phyloP scores from a whole-genome alignment of 2,113 vertebrate genomes.

The Microcebus lehilahytsara region DNA sequence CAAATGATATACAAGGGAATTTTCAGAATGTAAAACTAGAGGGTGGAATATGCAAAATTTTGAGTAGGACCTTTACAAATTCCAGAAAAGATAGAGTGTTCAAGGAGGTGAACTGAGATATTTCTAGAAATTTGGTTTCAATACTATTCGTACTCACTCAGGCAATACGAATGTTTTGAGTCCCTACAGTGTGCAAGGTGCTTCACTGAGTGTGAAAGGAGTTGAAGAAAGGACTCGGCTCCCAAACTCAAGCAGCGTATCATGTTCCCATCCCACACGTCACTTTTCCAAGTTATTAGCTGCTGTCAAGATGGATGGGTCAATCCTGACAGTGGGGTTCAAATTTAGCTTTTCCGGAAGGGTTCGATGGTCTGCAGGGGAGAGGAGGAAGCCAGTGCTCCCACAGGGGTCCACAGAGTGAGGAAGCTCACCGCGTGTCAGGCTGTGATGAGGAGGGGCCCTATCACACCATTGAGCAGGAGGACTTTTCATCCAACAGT shows the following conservation, averaged over 20 bases:
- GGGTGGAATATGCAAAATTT: neutral
- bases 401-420: rapidly evolving
- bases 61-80: neutral
- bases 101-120: neutral
- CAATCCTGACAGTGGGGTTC: neutral
- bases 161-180: neutral
- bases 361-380: rapidly evolving
- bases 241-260: neutral
- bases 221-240: neutral
- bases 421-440: no score
- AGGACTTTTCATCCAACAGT: rapidly evolving
- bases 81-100: neutral
- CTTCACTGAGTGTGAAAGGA: no score
- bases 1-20: neutral
- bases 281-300: neutral
- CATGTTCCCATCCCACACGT: rapidly evolving
- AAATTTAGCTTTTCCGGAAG: neutral
- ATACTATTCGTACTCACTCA: neutral
- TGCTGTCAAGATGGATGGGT: neutral
- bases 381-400: neutral
- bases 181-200: neutral
- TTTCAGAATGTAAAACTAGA: neutral
- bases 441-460: neutral
- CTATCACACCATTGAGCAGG: rapidly evolving
- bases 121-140: neutral